Base-by-base conservation (phyloP, 2,797 vertebrate genomes). In the Eospalax fontanierii region DNA sequence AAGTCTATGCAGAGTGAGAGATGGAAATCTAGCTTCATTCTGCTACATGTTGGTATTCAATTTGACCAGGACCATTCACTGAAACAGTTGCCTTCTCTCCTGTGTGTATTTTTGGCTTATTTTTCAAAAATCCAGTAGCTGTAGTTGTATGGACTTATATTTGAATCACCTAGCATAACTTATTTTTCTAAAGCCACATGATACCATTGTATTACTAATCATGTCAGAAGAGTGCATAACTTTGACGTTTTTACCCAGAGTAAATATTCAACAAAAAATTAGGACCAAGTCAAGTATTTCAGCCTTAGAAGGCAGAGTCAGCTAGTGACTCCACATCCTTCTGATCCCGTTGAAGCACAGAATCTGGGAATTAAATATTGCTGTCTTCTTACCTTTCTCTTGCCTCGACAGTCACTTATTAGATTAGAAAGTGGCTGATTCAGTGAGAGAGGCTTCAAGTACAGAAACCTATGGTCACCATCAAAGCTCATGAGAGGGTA, bases 231-330 rank as follows among this genome's bases (percentile, higher is more conserved):
- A 66, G 24, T 57, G 74, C 6, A 38, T 50, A 54, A 15, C 78
- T 85, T 94, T 68, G 50, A 87, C 57, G 40, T 75, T 79, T 89
- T 33, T 75, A 50, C 61, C 38, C 71, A n/a, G 61, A 84, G 21
- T 59, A 84, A 76, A 24, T 71, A 71, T 61, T 87, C 89, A 84
- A 2, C 28, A 33, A 87, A 73, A 83, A 46, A 83, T 59, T 26
- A n/a, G 3, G 43, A 35, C 6, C 28, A 86, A 70, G 4, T 21
- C 43, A 79, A 87, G 90, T 63, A 84, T 54, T 65, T 92, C 57
- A 90, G 30, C 71, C 87, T 87, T 38, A 2, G 57, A 76, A 85
- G 63, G n/a, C 4, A 30, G 6, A 26, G 7, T 65, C 18, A 68
- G 85, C 73, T 46, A 76, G 4, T 33, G 90, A 33, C 33, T 54